phyloP scores from a whole-genome alignment of 1,140 invertebrate genomes.

The Listronotus bonariensis region DNA sequence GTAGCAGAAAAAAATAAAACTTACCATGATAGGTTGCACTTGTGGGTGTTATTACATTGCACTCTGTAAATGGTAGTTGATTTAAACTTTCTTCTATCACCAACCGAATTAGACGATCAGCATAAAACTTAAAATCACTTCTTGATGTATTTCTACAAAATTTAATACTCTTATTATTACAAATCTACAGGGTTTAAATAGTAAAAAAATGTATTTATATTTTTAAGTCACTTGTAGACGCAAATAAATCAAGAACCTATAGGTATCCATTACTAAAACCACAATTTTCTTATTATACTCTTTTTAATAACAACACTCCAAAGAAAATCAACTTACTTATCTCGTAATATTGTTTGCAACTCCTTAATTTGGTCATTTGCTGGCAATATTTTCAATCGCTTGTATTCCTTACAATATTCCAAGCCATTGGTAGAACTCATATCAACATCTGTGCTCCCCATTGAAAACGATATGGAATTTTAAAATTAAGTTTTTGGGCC shows the following conservation, averaged over 20 bases:
- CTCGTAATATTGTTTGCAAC: conserved; percentile 91
- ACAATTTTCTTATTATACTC: too few species aligned
- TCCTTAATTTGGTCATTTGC: conserved; percentile 90
- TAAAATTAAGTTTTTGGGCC: not conserved
- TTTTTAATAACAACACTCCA: too few species aligned
- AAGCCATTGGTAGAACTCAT: conserved; percentile 27
- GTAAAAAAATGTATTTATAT: too few species aligned
- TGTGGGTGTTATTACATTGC: conserved; percentile 90
- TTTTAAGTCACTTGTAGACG: too few species aligned
- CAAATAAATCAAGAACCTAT: too few species aligned
- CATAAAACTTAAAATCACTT: conserved; percentile 98
- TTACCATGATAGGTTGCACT: conserved; percentile 83
- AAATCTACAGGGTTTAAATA: conserved; percentile 17
- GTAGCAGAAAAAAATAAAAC: not conserved
- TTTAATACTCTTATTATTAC: not conserved
- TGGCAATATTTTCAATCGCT: conserved; percentile 80
- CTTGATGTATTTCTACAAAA: conserved; percentile 83
- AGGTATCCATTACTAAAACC: too few species aligned
- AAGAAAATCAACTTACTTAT: conserved; percentile 76
- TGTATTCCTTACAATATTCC: conserved; percentile 63
- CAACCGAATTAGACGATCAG: conserved; percentile 90
- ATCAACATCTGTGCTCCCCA: conserved; percentile 49
- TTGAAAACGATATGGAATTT: conserved; percentile 24
- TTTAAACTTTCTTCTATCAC: conserved; percentile 99
- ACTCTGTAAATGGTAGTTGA: conserved; percentile 90